A percentile compares a stretch with the other conserved stretches of the same genome.
Evolutionary conservation across 2,797 vertebrate species (phyloP).

Genomic region (Sphenodon punctatus): DNA sequence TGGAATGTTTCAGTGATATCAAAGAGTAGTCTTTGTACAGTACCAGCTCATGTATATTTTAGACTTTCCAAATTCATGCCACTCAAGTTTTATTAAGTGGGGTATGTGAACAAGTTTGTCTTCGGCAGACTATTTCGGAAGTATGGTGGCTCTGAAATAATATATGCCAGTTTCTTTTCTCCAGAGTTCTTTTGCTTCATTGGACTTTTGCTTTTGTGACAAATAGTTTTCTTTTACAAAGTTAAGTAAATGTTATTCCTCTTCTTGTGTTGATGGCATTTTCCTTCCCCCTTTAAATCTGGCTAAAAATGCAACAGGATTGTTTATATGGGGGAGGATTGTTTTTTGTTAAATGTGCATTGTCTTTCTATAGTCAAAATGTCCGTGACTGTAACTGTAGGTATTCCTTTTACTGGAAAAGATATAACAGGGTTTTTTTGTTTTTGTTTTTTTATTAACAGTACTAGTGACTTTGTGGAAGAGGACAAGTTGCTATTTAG

Average conservation of each 20-base stretch:
- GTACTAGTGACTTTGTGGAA: constrained; percentile 79
- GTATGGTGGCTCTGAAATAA: constrained; percentile 32
- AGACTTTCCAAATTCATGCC: constrained; percentile 12
- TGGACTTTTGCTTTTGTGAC: constrained; percentile 37
- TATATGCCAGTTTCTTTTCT: constrained; percentile 47
- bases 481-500: constrained; percentile 79
- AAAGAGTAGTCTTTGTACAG: constrained; percentile 17
- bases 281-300: constrained; percentile 52
- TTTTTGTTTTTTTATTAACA: constrained; percentile 71
- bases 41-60: constrained; percentile 33
- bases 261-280: constrained; percentile 60
- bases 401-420: constrained; percentile 77
- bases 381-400: constrained; percentile 76
- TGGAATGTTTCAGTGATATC: constrained; percentile 4
- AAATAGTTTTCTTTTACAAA: constrained; percentile 45
- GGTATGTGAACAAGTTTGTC: constrained; percentile 1
- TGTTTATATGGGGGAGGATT: constrained; percentile 44
- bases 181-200: constrained; percentile 25
- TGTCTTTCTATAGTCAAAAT: constrained; percentile 77
- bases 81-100: neutral
- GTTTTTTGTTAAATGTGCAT: constrained; percentile 73
- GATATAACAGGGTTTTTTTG: constrained; percentile 54
- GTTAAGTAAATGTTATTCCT: constrained; percentile 59
- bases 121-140: constrained; percentile 36
- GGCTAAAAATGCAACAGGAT: constrained; percentile 62